Conservation (phyloP, 2,113 vertebrate genomes). For the Gallinago undulata region DNA sequence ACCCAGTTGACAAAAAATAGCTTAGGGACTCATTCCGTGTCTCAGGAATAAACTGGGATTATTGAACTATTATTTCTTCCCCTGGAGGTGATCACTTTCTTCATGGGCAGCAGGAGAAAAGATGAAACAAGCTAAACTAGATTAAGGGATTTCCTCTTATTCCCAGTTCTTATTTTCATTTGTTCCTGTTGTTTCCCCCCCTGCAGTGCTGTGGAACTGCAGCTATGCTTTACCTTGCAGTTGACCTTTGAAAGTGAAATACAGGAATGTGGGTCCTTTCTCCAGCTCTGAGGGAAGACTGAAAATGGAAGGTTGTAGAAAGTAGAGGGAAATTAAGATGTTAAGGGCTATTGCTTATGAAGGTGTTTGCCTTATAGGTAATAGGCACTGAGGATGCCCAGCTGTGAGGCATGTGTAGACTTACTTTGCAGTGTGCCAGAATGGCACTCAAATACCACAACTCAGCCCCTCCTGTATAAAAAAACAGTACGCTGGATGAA, state of each 20-base stretch:
- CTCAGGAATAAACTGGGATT: conserved; percentile 33
- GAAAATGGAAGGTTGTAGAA: background rate
- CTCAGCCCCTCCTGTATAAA: background rate
- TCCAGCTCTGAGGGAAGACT: background rate
- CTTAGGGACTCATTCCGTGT: background rate
- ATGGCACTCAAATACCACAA: background rate
- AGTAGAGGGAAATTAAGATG: background rate
- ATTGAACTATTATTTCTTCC: conserved; percentile 5
- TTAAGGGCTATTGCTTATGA: background rate
- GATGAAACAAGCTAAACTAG: conserved; percentile 34
- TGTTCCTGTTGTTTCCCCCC: background rate
- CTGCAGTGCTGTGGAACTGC: background rate
- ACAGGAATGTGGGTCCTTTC: background rate
- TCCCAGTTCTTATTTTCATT: conserved; percentile 44
- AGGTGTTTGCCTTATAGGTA: background rate
- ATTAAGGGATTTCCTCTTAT: conserved; percentile 60
- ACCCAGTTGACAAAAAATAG: conserved; percentile 8
- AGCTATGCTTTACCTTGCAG: background rate
- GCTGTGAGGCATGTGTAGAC: background rate
- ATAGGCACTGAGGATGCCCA: background rate
- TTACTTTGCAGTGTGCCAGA: background rate
- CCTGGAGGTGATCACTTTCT: background rate
- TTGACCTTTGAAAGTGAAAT: conserved; percentile 28
- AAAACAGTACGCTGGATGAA: background rate
- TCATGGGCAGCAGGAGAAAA: conserved; percentile 25